phyloP scores from a whole-genome alignment of 2,888 invertebrate species.

The Aethes cnicana region DNA sequence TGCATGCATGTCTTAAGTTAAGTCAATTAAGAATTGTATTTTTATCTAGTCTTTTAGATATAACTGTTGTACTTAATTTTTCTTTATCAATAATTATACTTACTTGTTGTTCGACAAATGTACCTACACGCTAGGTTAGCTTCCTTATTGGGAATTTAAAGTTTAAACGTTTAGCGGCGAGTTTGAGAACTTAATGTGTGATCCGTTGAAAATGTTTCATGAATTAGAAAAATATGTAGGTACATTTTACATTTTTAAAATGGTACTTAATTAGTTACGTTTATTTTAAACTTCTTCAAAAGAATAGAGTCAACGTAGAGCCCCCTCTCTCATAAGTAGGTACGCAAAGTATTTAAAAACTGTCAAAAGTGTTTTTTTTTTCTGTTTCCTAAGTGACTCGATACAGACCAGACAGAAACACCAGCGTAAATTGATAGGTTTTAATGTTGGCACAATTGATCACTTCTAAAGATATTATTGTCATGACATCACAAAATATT shows the following conservation, averaged over 20 bases:
- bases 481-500: constrained; percentile 35
- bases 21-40: constrained; percentile 64
- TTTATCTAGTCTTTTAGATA: constrained; percentile 76
- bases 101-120: not conserved
- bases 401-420: not conserved
- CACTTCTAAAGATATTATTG: constrained; percentile 1
- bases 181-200: not conserved
- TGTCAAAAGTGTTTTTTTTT: too few species aligned
- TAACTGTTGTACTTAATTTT: constrained; percentile 52
- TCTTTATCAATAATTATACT: constrained; percentile 30
- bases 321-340: too few species aligned
- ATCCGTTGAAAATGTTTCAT: not conserved
- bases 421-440: too few species aligned
- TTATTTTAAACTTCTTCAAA: too few species aligned
- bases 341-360: too few species aligned
- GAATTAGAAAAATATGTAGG: not conserved
- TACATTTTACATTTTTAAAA: too few species aligned
- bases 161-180: not conserved
- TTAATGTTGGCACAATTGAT: constrained; percentile 7
- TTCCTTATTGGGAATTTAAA: constrained; percentile 42
- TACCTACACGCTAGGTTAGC: constrained; percentile 9
- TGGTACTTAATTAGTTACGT: too few species aligned
- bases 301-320: too few species aligned
- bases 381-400: too few species aligned
- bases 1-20: constrained; percentile 53